Percentiles rank a stretch among this genome's conserved stretches.
Conservation (phyloP, 1,140 invertebrate species). For the Aricia agestis region DNA sequence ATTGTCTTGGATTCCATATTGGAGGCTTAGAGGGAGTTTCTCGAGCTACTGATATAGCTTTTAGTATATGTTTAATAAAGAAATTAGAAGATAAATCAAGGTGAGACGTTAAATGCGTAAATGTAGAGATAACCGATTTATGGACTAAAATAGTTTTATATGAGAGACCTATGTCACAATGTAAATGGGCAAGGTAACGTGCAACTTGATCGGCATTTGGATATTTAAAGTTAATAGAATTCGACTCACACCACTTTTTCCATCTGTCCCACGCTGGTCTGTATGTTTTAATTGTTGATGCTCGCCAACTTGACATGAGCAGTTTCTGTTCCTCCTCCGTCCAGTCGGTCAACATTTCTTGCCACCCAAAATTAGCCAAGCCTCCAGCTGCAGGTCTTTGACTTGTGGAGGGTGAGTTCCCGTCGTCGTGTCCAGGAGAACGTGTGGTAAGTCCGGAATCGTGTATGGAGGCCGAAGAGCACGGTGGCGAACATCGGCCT, state of each 20-base stretch:
- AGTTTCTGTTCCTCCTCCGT: slow-evolving; percentile 15
- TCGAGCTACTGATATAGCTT: slow-evolving; percentile 24
- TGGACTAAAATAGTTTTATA: slow-evolving; percentile 34
- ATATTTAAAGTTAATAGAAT: slow-evolving; percentile 21
- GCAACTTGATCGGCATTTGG: slow-evolving; percentile 28
- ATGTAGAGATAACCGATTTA: slow-evolving; percentile 33
- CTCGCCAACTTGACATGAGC: slow-evolving; percentile 18
- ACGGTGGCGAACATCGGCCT: slow-evolving; percentile 28
- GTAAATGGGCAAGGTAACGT: slow-evolving; percentile 31
- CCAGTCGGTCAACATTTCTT: slow-evolving; percentile 14
- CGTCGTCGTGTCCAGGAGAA: slow-evolving; percentile 30
- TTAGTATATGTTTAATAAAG: slow-evolving; percentile 26
- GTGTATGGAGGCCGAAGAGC: slow-evolving; percentile 27
- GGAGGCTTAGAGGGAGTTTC: slow-evolving; percentile 17
- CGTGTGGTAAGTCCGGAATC: slow-evolving; percentile 23
- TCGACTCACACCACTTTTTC: slow-evolving; percentile 14
- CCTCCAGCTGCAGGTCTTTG: slow-evolving; percentile 14
- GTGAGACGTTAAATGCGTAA: slow-evolving; percentile 15
- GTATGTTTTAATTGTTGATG: slow-evolving; percentile 18
- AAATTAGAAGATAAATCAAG: slow-evolving; percentile 19
- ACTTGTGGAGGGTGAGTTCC: slow-evolving; percentile 19
- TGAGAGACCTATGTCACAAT: slow-evolving; percentile 25
- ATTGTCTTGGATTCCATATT: slow-evolving; percentile 17
- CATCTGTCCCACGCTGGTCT: slow-evolving; percentile 18
- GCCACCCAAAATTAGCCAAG: slow-evolving; percentile 22